phyloP scores from a whole-genome alignment of 1,140 invertebrate species.

The Caenorhabditis brenneri region DNA sequence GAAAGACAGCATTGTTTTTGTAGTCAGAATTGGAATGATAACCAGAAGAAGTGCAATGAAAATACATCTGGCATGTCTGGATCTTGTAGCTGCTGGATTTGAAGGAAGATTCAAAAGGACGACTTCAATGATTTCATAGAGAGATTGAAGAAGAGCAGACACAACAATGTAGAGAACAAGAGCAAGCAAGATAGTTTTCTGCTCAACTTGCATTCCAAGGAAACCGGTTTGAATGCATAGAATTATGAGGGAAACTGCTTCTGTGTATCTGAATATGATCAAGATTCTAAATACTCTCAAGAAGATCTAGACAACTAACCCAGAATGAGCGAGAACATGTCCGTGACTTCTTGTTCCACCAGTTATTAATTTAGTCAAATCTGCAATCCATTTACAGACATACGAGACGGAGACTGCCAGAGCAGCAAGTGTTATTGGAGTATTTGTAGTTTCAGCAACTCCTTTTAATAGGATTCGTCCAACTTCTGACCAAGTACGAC shows the following conservation, averaged over 20 bases:
- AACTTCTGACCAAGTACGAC: constrained; percentile 47
- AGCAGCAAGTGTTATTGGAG: constrained; percentile 74
- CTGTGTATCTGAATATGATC: constrained; percentile 71
- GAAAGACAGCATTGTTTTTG: constrained; percentile 84
- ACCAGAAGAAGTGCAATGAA: constrained; percentile 83
- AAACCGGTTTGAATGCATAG: constrained; percentile 75
- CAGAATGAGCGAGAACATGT: constrained; percentile 72
- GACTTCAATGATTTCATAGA: constrained; percentile 76
- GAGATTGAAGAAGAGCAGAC: constrained; percentile 75
- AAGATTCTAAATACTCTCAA: too few species aligned
- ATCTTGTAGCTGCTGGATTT: constrained; percentile 82
- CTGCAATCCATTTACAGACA: constrained; percentile 73
- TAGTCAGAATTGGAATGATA: constrained; percentile 81
- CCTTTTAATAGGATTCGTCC: constrained; percentile 53
- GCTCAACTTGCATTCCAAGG: constrained; percentile 74
- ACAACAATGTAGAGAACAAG: constrained; percentile 73
- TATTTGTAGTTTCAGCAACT: constrained; percentile 60
- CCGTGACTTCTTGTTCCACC: constrained; percentile 72
- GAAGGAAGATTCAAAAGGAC: constrained; percentile 76
- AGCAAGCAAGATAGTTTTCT: constrained; percentile 74
- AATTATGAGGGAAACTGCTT: constrained; percentile 75
- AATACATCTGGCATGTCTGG: constrained; percentile 82
- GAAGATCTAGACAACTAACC: constrained; percentile 53
- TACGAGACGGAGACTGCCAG: constrained; percentile 75
- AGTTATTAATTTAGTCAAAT: constrained; percentile 73